A percentile compares a stretch with the other conserved stretches of the same genome.
These are phyloP conservation scores for Ctena decussata DNA, from an alignment of 2,888 invertebrate genomes.

Conservation along the genomic window DNA sequence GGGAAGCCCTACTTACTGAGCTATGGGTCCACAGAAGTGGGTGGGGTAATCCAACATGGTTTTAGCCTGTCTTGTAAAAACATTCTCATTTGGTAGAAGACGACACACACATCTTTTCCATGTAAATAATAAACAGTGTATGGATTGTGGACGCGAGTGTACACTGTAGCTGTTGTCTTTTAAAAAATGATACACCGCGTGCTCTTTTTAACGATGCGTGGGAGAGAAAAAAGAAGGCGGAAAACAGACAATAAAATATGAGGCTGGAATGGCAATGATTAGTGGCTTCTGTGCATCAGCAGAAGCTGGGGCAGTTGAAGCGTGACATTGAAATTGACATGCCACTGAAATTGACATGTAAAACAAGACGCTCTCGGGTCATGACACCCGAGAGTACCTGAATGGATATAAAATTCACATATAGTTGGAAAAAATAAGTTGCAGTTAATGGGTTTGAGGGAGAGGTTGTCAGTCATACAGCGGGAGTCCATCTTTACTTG, in stretches of 20 bases:
- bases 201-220: neutral
- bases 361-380: conserved; percentile 10
- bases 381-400: conserved; percentile 12
- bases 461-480: neutral
- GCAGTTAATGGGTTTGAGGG: neutral
- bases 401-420: neutral
- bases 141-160: too few species aligned
- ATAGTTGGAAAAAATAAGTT: conserved; percentile 2
- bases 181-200: neutral
- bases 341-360: conserved; percentile 12
- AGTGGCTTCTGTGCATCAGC: neutral
- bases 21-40: too few species aligned
- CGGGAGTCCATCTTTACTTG: neutral
- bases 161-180: too few species aligned
- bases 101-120: too few species aligned
- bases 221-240: neutral
- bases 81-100: too few species aligned
- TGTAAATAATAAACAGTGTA: too few species aligned
- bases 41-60: too few species aligned
- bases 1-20: too few species aligned
- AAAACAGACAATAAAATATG: conserved; percentile 5
- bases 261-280: conserved; percentile 1
- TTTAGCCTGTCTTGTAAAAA: too few species aligned
- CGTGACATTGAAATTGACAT: neutral
- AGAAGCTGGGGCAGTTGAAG: neutral